These are phyloP conservation scores for Ornithoptera alexandrae DNA, from an alignment of 2,888 invertebrate species.

Conservation along the genomic window DNA sequence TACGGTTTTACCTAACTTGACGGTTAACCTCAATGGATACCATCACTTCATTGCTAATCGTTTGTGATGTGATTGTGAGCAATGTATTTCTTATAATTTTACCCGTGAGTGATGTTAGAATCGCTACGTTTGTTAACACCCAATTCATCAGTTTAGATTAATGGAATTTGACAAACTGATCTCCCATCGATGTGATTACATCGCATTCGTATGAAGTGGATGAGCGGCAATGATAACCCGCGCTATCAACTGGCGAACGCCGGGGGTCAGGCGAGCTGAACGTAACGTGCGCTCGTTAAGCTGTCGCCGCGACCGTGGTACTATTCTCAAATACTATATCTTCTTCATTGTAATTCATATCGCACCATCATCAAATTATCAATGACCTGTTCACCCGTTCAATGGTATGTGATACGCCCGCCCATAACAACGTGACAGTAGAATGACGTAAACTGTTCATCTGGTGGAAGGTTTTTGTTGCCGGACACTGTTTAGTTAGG, in stretches of 20 bases:
- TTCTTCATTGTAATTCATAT: background rate
- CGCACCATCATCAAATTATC: background rate
- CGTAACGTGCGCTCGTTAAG: conserved; percentile 24
- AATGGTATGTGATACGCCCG: too few species aligned
- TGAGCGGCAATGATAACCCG: conserved; percentile 25
- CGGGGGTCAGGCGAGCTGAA: conserved; percentile 30
- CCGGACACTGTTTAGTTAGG: too few species aligned
- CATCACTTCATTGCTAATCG: too few species aligned
- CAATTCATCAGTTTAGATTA: background rate
- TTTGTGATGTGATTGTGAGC: too few species aligned
- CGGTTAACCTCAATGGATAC: too few species aligned
- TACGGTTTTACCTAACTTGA: too few species aligned
- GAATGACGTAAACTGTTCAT: too few species aligned
- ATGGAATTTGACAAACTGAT: background rate
- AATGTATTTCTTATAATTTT: background rate
- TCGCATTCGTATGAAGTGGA: conserved; percentile 12
- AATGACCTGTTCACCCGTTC: too few species aligned
- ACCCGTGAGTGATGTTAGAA: background rate
- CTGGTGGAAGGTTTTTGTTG: too few species aligned
- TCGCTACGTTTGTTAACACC: background rate
- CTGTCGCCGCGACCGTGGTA: conserved; percentile 15
- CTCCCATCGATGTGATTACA: conserved; percentile 3
- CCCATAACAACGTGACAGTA: too few species aligned
- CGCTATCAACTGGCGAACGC: conserved; percentile 29
- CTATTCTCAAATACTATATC: conserved; percentile 15